Conservation (phyloP, 2,888 invertebrate genomes). For the Nemoura dubitans region DNA sequence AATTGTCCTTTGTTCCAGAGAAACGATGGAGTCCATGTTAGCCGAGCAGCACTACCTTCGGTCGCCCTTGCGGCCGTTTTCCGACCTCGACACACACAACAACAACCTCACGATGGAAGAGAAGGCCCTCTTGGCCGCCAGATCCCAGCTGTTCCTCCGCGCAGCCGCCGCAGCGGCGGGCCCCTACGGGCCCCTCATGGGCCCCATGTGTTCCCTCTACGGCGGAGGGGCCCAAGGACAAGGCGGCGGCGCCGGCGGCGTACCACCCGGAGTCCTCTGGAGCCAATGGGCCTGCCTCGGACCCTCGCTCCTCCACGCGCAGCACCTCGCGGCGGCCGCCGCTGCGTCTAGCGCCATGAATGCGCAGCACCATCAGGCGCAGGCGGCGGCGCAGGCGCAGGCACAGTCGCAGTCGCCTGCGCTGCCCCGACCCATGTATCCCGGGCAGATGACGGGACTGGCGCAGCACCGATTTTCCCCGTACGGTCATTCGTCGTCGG, state of each 20-base stretch:
- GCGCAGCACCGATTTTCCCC: conserved; percentile 61
- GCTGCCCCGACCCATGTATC: conserved; percentile 54
- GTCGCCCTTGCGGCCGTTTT: conserved; percentile 78
- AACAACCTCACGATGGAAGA: conserved; percentile 74
- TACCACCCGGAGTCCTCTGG: conserved; percentile 68
- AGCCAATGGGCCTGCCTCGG: conserved; percentile 77
- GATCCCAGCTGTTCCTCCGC: conserved; percentile 77
- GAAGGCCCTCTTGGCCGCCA: conserved; percentile 78
- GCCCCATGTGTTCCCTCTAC: conserved; percentile 62
- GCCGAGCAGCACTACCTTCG: conserved; percentile 86
- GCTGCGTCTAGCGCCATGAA: conserved; percentile 54
- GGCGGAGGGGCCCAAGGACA: conserved; percentile 53
- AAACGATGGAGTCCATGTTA: conserved; percentile 90
- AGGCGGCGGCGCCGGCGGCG: conserved; percentile 60
- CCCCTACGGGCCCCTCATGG: conserved; percentile 65
- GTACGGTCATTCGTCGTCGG: conserved; percentile 56
- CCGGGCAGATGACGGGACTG: conserved; percentile 48
- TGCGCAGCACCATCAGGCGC: conserved; percentile 40
- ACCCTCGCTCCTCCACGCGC: conserved; percentile 72
- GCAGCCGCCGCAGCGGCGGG: conserved; percentile 68
- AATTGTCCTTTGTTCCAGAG: conserved; percentile 64
- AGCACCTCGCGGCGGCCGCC: conserved; percentile 64
- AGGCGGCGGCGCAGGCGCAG: conserved; percentile 46
- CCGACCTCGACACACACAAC: conserved; percentile 68
- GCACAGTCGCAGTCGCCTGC: conserved; percentile 48